Evolutionary conservation across 2,113 vertebrate genomes (phyloP), one percentile per base, ranked within the genome.

Genomic region (Mastomys natalensis): DNA sequence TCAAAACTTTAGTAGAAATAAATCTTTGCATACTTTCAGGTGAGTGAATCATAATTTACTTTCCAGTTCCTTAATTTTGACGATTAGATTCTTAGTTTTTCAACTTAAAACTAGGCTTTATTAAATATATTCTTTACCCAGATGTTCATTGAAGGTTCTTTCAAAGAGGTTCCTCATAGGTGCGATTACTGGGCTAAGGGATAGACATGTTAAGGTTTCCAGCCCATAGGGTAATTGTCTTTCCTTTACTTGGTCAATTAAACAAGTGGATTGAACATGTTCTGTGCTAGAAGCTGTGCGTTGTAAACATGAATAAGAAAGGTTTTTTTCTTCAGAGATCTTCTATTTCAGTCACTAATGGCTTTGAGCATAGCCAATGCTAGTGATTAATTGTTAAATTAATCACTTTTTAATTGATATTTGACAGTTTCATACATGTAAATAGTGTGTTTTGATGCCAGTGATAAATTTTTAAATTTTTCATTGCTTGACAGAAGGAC

Each of bases 401-500:
- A 62, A 12, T 13, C 22, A 5, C n/a, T 62, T 84, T 62, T 40
- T 62, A 62, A 60, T 62, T 40, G 53, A 84, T 62, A 43, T 84
- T 62, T 26, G n/a, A 43, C 12, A 43, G 6, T 84, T 58, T 62
- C 55, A 58, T 82, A n/a, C 9, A 40, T 40, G 5, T 82, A 58
- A 60, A 82, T 29, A 82, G 37, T 62, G 3, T 84, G 31, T 64
- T 43, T 85, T 85, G 40, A 64, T 43, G 31, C 68, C 19, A 15
- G 26, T 78, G 31, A 80, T 93, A n/a, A 94, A 70, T 93, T 96
- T 96, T 91, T 87, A 95, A 81, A 68, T 89, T 95, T 96, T 96
- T 82, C 3, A 45, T 90, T 64, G 29, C 88, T 91, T 77, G 43
- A 45, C 93, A 87, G 31, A 91, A 29, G 62, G 12, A 93, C 94